A percentile compares a stretch with the other conserved stretches of the same genome.
Conservation (phyloP, 2,888 invertebrate genomes). For the Hymenopus coronatus region DNA sequence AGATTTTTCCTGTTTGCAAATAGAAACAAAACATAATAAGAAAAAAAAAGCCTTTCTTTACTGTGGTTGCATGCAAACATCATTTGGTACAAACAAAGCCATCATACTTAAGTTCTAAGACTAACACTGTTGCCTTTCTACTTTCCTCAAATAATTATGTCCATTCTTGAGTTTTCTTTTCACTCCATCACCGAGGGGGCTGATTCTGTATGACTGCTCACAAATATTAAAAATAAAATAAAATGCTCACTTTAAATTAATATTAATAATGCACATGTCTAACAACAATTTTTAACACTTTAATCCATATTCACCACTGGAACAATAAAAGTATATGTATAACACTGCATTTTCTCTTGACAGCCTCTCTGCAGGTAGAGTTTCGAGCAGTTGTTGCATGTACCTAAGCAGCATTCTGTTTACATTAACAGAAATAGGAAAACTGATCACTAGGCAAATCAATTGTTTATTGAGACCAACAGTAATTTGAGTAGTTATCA, state of each 20-base stretch:
- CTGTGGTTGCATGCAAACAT: neutral
- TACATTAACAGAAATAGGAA: neutral
- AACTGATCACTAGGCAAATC: neutral
- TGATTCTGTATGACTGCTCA: neutral
- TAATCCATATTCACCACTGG: neutral
- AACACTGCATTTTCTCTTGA: neutral
- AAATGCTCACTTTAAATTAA: neutral
- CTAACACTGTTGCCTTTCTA: neutral
- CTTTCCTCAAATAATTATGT: neutral
- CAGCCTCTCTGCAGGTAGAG: neutral
- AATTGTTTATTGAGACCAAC: slow-evolving; percentile 30
- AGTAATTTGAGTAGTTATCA: slow-evolving; percentile 30
- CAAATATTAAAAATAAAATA: neutral
- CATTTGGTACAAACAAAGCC: neutral
- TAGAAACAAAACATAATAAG: neutral
- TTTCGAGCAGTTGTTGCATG: neutral
- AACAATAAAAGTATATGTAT: neutral
- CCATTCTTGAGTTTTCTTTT: neutral
- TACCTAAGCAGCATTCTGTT: neutral
- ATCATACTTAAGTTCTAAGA: neutral
- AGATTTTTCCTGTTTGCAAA: neutral
- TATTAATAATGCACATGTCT: neutral
- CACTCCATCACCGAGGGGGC: neutral
- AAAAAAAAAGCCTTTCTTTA: neutral
- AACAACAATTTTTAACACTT: neutral